phyloP scores from a whole-genome alignment of 2,113 vertebrate species.

The Oriolus oriolus region DNA sequence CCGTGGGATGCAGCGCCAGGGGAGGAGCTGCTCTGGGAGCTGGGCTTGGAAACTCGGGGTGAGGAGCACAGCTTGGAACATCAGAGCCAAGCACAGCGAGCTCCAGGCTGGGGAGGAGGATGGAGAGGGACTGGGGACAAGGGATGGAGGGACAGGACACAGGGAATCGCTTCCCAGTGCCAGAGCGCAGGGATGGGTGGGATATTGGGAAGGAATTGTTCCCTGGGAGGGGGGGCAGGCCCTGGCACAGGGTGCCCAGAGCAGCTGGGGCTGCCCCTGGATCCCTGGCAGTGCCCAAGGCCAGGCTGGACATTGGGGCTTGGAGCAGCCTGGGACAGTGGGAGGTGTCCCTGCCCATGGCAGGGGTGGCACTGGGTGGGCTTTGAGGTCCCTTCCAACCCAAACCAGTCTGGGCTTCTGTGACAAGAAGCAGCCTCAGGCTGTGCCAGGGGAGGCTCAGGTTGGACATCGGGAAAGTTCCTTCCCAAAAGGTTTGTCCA shows the following conservation, averaged over 20 bases:
- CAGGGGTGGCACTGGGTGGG: background rate
- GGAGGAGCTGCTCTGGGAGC: background rate
- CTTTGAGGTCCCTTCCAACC: rapidly evolving
- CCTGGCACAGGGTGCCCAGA: background rate
- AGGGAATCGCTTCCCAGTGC: background rate
- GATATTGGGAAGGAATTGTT: background rate
- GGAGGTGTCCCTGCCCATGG: background rate
- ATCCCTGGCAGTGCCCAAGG: background rate
- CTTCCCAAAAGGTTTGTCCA: background rate
- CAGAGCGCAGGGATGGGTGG: background rate
- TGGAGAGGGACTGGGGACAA: background rate
- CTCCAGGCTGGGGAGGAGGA: background rate
- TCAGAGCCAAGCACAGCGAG: rapidly evolving
- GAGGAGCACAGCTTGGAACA: rapidly evolving
- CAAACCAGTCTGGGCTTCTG: background rate
- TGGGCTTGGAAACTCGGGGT: rapidly evolving
- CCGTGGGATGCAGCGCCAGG: too few species aligned
- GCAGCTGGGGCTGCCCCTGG: background rate
- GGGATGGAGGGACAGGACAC: background rate
- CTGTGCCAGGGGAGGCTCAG: background rate
- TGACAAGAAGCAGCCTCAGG: background rate
- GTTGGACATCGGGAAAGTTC: background rate
- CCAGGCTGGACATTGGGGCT: background rate
- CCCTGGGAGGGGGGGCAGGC: background rate
- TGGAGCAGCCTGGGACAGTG: background rate